Percentiles rank a stretch among this genome's conserved stretches.
Conservation (phyloP, 2,888 invertebrate species). For the Lucinisca nassula region DNA sequence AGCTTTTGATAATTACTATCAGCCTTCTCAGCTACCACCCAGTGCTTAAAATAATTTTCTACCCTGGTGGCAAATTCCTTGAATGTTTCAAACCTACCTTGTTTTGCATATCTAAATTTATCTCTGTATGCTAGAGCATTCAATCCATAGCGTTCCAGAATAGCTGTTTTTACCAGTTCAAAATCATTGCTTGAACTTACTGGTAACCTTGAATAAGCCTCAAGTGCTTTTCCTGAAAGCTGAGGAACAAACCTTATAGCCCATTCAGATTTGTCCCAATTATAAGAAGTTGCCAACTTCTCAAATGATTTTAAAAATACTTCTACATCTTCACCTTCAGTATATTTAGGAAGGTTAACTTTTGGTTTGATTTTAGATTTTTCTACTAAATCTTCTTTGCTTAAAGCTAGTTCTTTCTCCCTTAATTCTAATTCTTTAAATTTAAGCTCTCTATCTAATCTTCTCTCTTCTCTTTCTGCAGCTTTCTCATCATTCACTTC, state of each 20-base stretch:
- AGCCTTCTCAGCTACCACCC: too few relatives aligned
- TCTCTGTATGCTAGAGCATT: neutral
- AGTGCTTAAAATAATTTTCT: too few relatives aligned
- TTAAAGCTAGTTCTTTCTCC: neutral
- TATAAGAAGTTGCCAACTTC: too few relatives aligned
- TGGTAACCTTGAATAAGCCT: constrained; percentile 1
- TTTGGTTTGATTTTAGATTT: neutral
- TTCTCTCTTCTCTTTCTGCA: neutral
- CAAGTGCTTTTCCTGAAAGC: neutral
- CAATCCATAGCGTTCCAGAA: constrained; percentile 7
- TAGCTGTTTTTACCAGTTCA: neutral
- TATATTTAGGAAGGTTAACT: neutral
- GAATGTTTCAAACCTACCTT: too few relatives aligned
- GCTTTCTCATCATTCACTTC: constrained; percentile 1
- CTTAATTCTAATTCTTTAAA: neutral
- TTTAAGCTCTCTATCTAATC: neutral
- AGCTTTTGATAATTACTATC: too few relatives aligned
- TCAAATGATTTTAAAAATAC: constrained; percentile 18
- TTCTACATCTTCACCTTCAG: constrained; percentile 10
- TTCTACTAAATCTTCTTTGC: neutral
- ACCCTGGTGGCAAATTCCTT: too few relatives aligned
- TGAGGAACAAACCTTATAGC: constrained; percentile 3
- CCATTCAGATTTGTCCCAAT: constrained; percentile 11
- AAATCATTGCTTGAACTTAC: neutral
- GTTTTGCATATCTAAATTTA: constrained; percentile 2